Conservation (phyloP, 2,113 vertebrate genomes). For the Mobula hypostoma region DNA sequence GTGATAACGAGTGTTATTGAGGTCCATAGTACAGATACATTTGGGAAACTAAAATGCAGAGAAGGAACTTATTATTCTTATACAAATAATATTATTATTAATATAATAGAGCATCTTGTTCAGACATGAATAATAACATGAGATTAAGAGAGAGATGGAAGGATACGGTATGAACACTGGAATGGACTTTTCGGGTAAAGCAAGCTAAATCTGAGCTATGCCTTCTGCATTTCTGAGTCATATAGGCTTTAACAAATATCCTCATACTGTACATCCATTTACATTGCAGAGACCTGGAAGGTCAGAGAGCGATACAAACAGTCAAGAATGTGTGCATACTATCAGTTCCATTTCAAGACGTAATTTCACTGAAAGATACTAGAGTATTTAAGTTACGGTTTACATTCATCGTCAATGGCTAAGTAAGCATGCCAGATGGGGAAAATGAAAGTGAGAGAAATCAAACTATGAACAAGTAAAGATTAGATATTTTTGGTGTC, state of each 20-base stretch:
- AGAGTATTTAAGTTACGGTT: not conserved
- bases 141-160: not conserved
- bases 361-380: not conserved
- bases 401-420: not conserved
- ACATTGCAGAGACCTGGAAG: not conserved
- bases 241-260: not conserved
- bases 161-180: no score
- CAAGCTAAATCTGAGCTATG: not conserved
- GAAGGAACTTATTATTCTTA: not conserved
- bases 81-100: no score
- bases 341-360: not conserved
- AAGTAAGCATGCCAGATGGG: not conserved
- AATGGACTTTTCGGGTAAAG: not conserved
- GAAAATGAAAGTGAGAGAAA: not conserved
- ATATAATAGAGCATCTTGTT: not conserved
- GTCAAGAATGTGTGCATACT: not conserved
- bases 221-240: not conserved
- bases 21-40: no score
- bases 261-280: not conserved
- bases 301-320: not conserved
- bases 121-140: not conserved
- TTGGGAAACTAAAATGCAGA: not conserved
- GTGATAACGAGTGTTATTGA: no score
- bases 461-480: not conserved
- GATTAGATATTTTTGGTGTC: not conserved